Evolutionary conservation across 2,113 vertebrate species (phyloP), one percentile per base, ranked within the genome.

Genomic region (Burhinus oedicnemus): DNA sequence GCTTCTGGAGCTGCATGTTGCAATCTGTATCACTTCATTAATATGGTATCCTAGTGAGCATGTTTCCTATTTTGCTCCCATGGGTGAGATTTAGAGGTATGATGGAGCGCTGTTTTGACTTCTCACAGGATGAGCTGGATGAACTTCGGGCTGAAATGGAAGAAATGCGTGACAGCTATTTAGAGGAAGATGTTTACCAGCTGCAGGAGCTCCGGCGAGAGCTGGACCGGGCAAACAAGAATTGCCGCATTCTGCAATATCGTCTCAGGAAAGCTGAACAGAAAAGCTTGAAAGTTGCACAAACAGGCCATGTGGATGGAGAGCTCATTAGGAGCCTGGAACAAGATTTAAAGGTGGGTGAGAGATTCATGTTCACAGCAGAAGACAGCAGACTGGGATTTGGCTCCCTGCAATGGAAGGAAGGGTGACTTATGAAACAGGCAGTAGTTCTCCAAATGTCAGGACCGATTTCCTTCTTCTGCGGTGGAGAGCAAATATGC

Each of bases 101-200:
- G 71, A 89, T 69, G 64, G 68, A 87, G 71, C 47, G 40, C 57
- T 87, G 25, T 96, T 96, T 98, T 97, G 74, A 42, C 68, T 96
- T 96, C 83, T 85, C 74, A 85, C 97, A 99, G 99, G 99, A 99
- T 97, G 99, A 99, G 97, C 97, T 99, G 98, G 99, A 99, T 60
- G 99, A 99, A 98, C 98, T 99, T 87, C 99, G 99, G 34, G 99
- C 99, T 3, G 99, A 99, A 98, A 99, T 99, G 99, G 99, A 99
- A 97, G 99, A 99, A 97, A 98, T 99, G 98, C 98, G 99, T 42
- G 99, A 99, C 98, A 99, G 98, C 98, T 99, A 99, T 87, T 98
- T 99, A 97, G 99, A 99, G 95, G 99, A 99, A 98, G 99, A 99
- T 97, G 99, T 99, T 78, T 99, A 99, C 98, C 99, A 99, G 98